These are phyloP conservation scores for Scomber colias DNA, from an alignment of 2,113 vertebrate species.

Conservation along the genomic window DNA sequence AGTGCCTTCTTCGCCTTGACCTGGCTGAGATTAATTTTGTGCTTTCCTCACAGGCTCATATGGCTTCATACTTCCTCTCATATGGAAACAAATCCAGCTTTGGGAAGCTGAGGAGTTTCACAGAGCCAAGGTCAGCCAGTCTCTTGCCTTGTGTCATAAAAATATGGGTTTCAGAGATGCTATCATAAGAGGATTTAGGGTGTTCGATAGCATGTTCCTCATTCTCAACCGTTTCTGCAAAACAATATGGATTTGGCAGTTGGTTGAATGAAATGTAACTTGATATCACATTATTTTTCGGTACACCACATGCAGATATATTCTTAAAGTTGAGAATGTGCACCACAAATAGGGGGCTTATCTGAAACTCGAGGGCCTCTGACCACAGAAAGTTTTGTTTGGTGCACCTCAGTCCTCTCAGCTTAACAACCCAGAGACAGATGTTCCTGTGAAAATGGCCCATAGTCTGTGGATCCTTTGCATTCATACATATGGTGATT, in stretches of 20 bases:
- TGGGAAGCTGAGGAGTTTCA: slow-evolving; percentile 37
- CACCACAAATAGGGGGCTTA: not conserved
- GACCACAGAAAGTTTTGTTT: slow-evolving; percentile 1
- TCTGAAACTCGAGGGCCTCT: slow-evolving; percentile 27
- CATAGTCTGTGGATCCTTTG: slow-evolving; percentile 21
- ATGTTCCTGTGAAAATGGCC: slow-evolving; percentile 43
- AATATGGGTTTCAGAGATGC: slow-evolving; percentile 51
- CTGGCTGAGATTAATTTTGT: slow-evolving; percentile 33
- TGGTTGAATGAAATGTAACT: slow-evolving; percentile 35
- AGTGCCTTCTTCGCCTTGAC: slow-evolving; percentile 1
- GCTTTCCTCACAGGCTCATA: slow-evolving; percentile 38
- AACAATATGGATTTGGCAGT: slow-evolving; percentile 27
- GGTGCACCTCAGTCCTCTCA: slow-evolving; percentile 23
- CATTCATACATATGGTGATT: not conserved
- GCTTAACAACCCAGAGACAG: slow-evolving; percentile 16
- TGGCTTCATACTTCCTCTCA: slow-evolving; percentile 60
- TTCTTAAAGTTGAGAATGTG: slow-evolving; percentile 18
- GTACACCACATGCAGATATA: not conserved
- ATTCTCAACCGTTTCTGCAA: not conserved
- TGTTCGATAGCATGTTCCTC: slow-evolving; percentile 39
- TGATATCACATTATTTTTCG: slow-evolving; percentile 18
- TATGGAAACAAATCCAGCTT: slow-evolving; percentile 64
- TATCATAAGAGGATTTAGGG: slow-evolving; percentile 47
- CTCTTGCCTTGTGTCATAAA: slow-evolving; percentile 41
- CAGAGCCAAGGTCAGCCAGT: slow-evolving; percentile 39